Evolutionary conservation across 2,113 vertebrate species (phyloP).

Genomic region (Microcebus lehilahytsara): DNA sequence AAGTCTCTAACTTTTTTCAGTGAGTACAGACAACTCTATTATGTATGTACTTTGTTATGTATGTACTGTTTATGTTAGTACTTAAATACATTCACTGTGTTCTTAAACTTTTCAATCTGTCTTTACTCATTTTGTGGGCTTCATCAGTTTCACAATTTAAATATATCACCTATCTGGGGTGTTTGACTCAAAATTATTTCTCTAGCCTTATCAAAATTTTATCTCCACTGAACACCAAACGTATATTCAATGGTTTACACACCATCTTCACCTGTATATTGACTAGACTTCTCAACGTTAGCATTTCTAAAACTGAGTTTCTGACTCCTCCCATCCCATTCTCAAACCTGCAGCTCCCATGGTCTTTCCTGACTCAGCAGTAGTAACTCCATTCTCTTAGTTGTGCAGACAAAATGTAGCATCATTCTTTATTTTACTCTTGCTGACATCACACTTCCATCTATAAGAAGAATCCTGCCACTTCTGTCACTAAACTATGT

Average conservation of each 20-base stretch:
- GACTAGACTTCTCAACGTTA: background rate
- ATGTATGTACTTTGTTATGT: background rate
- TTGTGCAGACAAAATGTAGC: background rate
- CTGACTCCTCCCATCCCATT: background rate
- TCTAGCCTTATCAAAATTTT: background rate
- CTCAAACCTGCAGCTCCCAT: background rate
- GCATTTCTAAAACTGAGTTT: background rate
- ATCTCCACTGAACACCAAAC: background rate
- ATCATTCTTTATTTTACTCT: background rate
- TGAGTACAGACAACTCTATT: background rate
- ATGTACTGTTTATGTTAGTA: background rate
- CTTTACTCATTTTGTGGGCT: background rate
- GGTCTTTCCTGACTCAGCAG: background rate
- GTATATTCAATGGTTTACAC: background rate
- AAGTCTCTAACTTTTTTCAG: background rate
- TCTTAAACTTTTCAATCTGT: background rate
- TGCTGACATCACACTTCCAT: rapidly evolving
- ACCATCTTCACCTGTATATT: background rate
- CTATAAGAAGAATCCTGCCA: background rate
- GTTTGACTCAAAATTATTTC: constrained; percentile 4
- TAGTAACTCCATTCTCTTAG: background rate
- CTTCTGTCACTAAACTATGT: background rate
- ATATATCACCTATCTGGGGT: background rate
- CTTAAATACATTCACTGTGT: background rate
- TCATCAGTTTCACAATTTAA: background rate